Evolutionary conservation across 92 coral and sea anemone species (phyloP), one percentile per base, ranked within the genome.

Genomic region (Bergia sp.): DNA sequence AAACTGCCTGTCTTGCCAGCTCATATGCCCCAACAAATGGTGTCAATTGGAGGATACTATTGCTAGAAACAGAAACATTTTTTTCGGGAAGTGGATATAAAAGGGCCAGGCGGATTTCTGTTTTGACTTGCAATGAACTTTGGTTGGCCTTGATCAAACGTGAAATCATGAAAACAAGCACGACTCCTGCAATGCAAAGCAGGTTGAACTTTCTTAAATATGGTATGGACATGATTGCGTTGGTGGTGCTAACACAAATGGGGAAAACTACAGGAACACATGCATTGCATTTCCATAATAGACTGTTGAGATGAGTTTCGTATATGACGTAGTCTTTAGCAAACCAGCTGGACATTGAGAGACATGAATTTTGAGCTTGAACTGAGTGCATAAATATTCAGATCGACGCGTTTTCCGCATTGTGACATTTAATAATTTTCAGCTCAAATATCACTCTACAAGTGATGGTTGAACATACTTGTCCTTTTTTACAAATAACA

Each of bases 1-100:
- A 93, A 12, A 96, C 89, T 18, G 86, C 85, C 47, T 96, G 92
- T 21, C 90, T 84, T 13, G 99, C 97, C 41, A 94, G 91, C 16
- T 85, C 86, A 55, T 87, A 92, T 8, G 97, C 97, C 40, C 95
- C 89, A 21, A 92, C 94, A 84, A 93, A 92, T 11, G 90, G 95
- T 37, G 77, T 71, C 23, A 71, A 9, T 7, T 84, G 44, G 50
- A 69, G 64, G 15, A 71, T 84, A 36, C 72, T 15, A 37, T 5
- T 16, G 8, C 3, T 39, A 73, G 18, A 1, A 29, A 5, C 12
- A 5, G 87, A 23, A 38, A 69, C 5, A 20, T 71, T 84, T 49
- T 84, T 69, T 12, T 71, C 40, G 4, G 87, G 87, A 71, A 84
- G 72, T 23, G 87, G 87, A 72, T 84, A 84, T 1, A 84, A 49